Base-by-base conservation (phyloP, 1,140 invertebrate genomes). In the Bombus impatiens region DNA sequence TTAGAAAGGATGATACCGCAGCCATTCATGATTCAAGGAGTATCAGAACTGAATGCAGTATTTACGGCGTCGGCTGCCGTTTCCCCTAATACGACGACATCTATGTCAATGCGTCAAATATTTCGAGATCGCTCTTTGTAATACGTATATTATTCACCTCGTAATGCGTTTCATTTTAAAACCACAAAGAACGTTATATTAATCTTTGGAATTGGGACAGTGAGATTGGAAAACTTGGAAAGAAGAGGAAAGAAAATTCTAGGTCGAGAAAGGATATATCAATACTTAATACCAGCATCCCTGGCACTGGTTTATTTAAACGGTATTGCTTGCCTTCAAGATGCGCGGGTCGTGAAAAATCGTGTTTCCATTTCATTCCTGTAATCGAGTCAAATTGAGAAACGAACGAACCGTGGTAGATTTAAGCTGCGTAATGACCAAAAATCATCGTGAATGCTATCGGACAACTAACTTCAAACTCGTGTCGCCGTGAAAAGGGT, bases 1-100 rank as follows among this genome's bases (percentile, higher is more conserved):
- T 86, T 75, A 75, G 84, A 86, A 86, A 82, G 35, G 78, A 86
- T 12, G 44, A 68, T 84, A 42, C n/a, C 53, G 77, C 15, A 8
- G 40, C 40, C 28, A 57, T 75, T 86, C 71, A 28, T 22, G 84
- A 75, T 57, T n/a, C 57, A 42, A 67, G 70, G 71, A 86, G 71
- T 22, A 53, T 32, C 35, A 9, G 35, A 42, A 2, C 37, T 44
- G 47, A 59, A 53, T 28, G 22, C 71, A 25, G 4, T 78, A n/a
- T 84, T 84, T 37, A 70, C 13, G 37, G 8, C 35, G 40, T 53
- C 44, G 40, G 32, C 5, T 22, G 0, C 13, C 12, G 18, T 53
- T 25, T 22, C 6, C 53, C 4, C 1, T 65, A 65, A 78, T 53
- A 28, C 25, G 2, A 13, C n/a, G 42, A 37, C 3, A 1, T 9